phyloP scores from a whole-genome alignment of 2,797 vertebrate species.

The Hemitrygon akajei region DNA sequence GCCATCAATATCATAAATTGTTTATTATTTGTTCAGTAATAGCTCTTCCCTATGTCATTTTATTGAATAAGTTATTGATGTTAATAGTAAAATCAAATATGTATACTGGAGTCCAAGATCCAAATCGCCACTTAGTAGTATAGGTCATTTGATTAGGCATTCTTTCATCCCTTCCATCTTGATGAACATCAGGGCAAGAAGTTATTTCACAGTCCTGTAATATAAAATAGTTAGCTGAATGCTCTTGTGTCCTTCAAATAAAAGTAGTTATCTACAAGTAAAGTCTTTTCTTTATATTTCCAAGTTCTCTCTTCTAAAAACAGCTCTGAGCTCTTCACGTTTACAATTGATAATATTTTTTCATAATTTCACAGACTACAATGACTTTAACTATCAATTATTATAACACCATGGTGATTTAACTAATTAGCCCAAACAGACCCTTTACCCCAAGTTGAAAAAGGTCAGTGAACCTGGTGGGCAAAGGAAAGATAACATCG shows the following conservation, averaged over 20 bases:
- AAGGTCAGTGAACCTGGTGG: too few relatives aligned
- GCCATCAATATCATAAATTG: background rate
- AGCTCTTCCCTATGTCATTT: background rate
- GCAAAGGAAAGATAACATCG: too few relatives aligned
- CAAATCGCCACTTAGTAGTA: slow-evolving; percentile 94
- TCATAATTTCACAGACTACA: background rate
- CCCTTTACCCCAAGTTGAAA: too few relatives aligned
- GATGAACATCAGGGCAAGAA: slow-evolving; percentile 70
- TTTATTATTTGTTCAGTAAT: background rate
- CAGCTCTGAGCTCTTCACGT: background rate
- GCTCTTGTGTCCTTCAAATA: background rate
- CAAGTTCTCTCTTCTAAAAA: background rate
- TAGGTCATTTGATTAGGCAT: slow-evolving; percentile 57
- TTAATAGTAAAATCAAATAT: slow-evolving; percentile 10
- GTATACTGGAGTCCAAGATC: slow-evolving; percentile 92
- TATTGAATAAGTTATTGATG: background rate
- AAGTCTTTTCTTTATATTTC: background rate
- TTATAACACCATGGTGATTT: background rate
- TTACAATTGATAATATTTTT: too few relatives aligned
- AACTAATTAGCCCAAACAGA: too few relatives aligned
- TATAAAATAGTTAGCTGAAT: background rate
- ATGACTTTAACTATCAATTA: background rate
- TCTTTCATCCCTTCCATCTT: slow-evolving; percentile 67
- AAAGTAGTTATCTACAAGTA: background rate
- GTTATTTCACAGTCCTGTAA: slow-evolving; percentile 84